A percentile compares a stretch with the other conserved stretches of the same genome.
Evolutionary conservation across 1,140 invertebrate species (phyloP).

Genomic region (Carposina sasakii): DNA sequence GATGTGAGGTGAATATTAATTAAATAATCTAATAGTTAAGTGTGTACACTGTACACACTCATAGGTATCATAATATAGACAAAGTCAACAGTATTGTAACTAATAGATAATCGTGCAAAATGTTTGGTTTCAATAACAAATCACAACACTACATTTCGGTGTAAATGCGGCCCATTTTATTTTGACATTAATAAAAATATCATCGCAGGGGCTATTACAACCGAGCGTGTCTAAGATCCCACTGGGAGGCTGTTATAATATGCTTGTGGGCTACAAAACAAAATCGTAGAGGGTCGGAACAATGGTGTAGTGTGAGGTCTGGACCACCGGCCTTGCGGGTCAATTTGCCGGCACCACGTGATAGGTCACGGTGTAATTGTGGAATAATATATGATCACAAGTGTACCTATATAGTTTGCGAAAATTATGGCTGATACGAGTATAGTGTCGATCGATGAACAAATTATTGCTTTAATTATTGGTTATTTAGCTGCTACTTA

Average conservation of each 20-base stretch:
- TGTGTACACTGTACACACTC: too few species aligned
- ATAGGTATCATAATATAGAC: too few species aligned
- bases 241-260: conserved; percentile 69
- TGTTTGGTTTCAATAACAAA: too few species aligned
- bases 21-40: too few species aligned
- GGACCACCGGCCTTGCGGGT: conserved; percentile 41
- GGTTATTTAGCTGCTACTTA: too few species aligned
- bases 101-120: too few species aligned
- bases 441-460: too few species aligned
- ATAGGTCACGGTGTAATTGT: conserved; percentile 29
- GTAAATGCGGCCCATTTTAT: conserved; percentile 51
- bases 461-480: too few species aligned
- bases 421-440: neutral
- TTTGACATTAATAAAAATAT: conserved; percentile 72
- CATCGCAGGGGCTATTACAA: conserved; percentile 65
- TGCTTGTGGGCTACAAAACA: conserved; percentile 62
- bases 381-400: conserved; percentile 29
- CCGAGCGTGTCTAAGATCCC: conserved; percentile 67
- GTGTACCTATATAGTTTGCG: too few species aligned
- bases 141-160: conserved; percentile 27
- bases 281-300: conserved; percentile 53
- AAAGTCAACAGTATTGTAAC: too few species aligned
- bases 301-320: conserved; percentile 62
- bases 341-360: conserved; percentile 32
- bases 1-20: too few species aligned